These are phyloP conservation scores for Stenolophus ochropezus DNA, from an alignment of 2,888 invertebrate genomes.

Conservation along the genomic window DNA sequence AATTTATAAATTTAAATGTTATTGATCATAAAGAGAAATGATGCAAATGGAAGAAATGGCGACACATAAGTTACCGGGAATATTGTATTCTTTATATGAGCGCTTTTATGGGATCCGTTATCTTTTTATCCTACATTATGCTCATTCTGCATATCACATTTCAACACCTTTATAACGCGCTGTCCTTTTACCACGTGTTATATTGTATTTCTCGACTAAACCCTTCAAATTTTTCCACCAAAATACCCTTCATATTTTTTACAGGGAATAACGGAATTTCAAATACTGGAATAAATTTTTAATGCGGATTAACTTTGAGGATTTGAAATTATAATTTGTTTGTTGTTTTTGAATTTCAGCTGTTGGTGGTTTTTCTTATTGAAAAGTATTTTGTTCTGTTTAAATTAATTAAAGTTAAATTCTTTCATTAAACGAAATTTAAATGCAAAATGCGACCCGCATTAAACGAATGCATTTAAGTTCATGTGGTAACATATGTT, in stretches of 20 bases:
- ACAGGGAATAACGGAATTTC: background rate
- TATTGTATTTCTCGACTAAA: slow-evolving; percentile 38
- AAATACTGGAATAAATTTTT: background rate
- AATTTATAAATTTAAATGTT: too few relatives aligned
- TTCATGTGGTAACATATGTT: background rate
- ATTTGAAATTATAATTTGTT: background rate
- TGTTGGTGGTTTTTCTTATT: background rate
- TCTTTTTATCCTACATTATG: slow-evolving; percentile 40
- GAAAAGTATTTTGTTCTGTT: background rate
- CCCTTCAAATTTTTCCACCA: background rate
- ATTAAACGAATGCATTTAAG: background rate
- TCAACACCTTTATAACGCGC: slow-evolving; percentile 23
- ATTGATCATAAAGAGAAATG: background rate
- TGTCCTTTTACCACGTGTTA: slow-evolving; percentile 28
- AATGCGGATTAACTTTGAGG: background rate
- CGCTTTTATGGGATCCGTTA: slow-evolving; percentile 27
- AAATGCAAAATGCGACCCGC: background rate
- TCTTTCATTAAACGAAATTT: background rate
- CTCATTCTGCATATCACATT: slow-evolving; percentile 40
- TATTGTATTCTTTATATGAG: slow-evolving; percentile 37
- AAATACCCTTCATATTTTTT: background rate
- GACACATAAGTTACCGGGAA: background rate
- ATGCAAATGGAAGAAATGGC: background rate
- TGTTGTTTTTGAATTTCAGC: background rate
- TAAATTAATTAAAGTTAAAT: background rate